phyloP scores from a whole-genome alignment of 2,888 invertebrate genomes.

The Piscicola geometra region DNA sequence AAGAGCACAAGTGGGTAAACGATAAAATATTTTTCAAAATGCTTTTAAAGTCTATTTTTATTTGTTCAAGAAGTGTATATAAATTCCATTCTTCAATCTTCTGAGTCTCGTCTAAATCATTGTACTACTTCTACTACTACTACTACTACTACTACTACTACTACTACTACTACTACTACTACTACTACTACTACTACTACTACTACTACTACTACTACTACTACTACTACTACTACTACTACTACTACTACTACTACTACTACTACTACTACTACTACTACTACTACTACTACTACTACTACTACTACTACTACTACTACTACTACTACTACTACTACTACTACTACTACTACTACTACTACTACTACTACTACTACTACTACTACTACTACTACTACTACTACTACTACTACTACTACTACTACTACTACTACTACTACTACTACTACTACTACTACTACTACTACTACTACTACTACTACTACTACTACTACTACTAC shows the following conservation, averaged over 20 bases:
- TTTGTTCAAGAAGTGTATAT: too few species aligned
- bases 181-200: conserved; percentile 9
- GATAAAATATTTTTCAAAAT: too few species aligned
- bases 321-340: not conserved
- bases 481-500: conserved; percentile 9
- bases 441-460: not conserved
- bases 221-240: conserved; percentile 9
- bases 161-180: conserved; percentile 9
- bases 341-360: conserved; percentile 9
- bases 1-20: too few species aligned
- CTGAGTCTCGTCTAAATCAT: too few species aligned
- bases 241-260: conserved; percentile 9
- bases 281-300: conserved; percentile 11
- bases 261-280: not conserved
- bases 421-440: not conserved
- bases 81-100: too few species aligned
- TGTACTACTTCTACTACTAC: too few species aligned
- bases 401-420: not conserved
- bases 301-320: not conserved
- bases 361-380: not conserved
- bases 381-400: conserved; percentile 9
- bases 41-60: too few species aligned
- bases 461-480: not conserved
- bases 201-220: conserved; percentile 9
- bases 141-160: not conserved